Evolutionary conservation across 2,113 vertebrate genomes (phyloP).

Genomic region (Psilopsiagon aymara): DNA sequence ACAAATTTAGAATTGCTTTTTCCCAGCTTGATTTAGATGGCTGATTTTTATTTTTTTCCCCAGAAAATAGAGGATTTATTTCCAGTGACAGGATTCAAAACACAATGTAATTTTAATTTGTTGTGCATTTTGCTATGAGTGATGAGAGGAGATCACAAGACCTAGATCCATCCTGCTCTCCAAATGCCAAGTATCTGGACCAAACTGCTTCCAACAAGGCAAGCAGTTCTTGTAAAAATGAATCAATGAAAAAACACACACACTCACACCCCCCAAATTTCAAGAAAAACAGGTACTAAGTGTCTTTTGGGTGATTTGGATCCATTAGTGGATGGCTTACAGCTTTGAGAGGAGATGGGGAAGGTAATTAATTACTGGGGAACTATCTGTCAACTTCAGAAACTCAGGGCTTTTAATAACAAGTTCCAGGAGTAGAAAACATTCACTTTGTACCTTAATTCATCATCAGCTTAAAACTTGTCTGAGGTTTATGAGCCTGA

Average conservation of each 20-base stretch:
- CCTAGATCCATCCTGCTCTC: background rate
- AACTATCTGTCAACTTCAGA: constrained; percentile 34
- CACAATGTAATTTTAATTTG: background rate
- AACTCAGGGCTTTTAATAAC: constrained; percentile 47
- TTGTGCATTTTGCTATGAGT: constrained; percentile 1
- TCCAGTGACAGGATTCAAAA: constrained; percentile 35
- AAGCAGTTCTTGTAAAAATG: background rate
- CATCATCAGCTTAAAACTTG: constrained; percentile 58
- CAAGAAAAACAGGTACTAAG: background rate
- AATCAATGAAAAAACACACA: background rate
- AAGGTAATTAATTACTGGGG: constrained; percentile 39
- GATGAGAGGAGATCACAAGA: background rate
- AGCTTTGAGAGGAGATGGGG: background rate
- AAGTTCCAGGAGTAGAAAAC: constrained; percentile 56
- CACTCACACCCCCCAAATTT: background rate
- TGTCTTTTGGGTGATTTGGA: constrained; percentile 5
- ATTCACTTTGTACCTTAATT: constrained; percentile 62
- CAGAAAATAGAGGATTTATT: background rate
- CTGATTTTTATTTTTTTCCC: background rate
- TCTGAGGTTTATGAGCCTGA: constrained; percentile 40
- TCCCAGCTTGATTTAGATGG: background rate
- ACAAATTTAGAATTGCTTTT: background rate
- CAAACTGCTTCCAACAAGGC: background rate
- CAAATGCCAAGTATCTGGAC: constrained; percentile 41
- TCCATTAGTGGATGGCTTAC: background rate